Conservation (phyloP, 2,797 vertebrate genomes). For the Salmo trutta region DNA sequence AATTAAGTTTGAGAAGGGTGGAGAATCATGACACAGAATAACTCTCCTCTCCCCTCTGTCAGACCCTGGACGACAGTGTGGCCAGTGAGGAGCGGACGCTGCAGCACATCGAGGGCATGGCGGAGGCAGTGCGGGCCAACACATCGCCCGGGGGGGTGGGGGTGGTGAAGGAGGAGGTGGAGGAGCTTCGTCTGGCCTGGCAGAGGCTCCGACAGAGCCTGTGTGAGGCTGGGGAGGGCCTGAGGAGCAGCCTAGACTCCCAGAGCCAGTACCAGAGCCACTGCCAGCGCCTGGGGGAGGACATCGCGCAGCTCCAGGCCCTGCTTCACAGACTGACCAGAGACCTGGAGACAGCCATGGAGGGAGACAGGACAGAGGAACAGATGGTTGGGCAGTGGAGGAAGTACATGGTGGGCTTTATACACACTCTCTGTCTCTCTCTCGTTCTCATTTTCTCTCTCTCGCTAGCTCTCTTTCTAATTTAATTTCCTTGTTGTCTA, state of each 20-base stretch:
- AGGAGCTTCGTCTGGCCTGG: constrained; percentile 81
- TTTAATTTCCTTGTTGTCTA: too few species aligned
- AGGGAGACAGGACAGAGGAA: constrained; percentile 72
- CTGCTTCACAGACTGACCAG: constrained; percentile 74
- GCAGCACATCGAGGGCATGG: constrained; percentile 76
- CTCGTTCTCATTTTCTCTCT: background rate
- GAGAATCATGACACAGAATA: too few species aligned
- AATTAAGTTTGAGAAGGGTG: too few species aligned
- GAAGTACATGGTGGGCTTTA: constrained; percentile 78
- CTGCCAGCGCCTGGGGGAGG: constrained; percentile 72
- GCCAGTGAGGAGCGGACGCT: constrained; percentile 77
- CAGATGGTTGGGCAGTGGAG: constrained; percentile 83
- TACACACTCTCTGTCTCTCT: too few species aligned
- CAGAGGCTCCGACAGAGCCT: constrained; percentile 76
- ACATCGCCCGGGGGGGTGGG: constrained; percentile 87
- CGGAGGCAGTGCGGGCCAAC: constrained; percentile 72
- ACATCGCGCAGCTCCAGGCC: constrained; percentile 72
- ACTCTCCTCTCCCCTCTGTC: background rate
- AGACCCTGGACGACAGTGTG: constrained; percentile 75
- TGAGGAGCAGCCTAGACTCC: constrained; percentile 72
- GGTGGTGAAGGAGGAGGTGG: constrained; percentile 77
- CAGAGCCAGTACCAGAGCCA: constrained; percentile 73
- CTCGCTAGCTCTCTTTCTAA: too few species aligned
- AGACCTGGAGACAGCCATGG: constrained; percentile 64
- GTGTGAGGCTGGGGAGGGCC: constrained; percentile 71